Evolutionary conservation across 2,888 invertebrate species (phyloP).

Genomic region (Phymatocera aterrima): DNA sequence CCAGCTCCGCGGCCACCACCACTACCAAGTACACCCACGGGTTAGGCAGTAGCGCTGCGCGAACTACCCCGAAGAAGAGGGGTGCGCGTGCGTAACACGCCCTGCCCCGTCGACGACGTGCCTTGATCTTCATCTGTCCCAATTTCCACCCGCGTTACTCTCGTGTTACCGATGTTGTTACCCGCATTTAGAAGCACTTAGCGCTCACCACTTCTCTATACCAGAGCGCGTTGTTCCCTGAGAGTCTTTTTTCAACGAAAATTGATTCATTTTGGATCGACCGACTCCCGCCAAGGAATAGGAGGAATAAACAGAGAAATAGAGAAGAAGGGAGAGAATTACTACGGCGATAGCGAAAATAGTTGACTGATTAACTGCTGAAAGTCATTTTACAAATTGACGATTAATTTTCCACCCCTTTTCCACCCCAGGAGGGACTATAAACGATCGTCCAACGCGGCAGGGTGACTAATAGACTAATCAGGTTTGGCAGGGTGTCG

Average conservation of each 20-base stretch:
- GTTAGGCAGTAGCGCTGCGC: slow-evolving; percentile 29
- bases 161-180: slow-evolving; percentile 48
- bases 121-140: slow-evolving; percentile 50
- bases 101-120: slow-evolving; percentile 26
- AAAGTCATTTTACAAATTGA: slow-evolving; percentile 18
- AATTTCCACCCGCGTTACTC: slow-evolving; percentile 50
- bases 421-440: not conserved
- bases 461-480: slow-evolving; percentile 39
- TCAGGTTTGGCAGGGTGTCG: slow-evolving; percentile 39
- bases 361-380: not conserved
- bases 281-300: no score
- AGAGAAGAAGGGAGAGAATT: no score
- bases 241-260: not conserved
- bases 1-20: slow-evolving; percentile 37
- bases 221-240: not conserved
- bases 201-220: slow-evolving; percentile 29
- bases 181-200: slow-evolving; percentile 50
- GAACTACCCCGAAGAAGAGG: slow-evolving; percentile 46
- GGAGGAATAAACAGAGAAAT: no score
- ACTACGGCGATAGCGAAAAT: slow-evolving; percentile 2
- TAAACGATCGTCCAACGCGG: not conserved
- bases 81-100: slow-evolving; percentile 48
- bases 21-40: slow-evolving; percentile 4
- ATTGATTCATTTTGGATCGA: not conserved
- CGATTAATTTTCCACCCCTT: slow-evolving; percentile 20